Conservation (phyloP, 2,888 invertebrate species). For the Standfussiana lucernea region DNA sequence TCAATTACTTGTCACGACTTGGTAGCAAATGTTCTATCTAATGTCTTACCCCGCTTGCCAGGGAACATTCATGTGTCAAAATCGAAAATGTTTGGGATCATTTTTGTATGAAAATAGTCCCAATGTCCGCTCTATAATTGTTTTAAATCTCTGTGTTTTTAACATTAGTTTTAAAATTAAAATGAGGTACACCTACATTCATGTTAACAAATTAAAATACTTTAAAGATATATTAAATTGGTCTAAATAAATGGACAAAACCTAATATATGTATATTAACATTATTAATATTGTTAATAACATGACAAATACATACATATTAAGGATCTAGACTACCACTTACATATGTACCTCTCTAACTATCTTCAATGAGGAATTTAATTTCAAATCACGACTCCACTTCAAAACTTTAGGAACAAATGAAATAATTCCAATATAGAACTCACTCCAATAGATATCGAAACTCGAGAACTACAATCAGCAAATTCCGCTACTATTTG, state of each 20-base stretch:
- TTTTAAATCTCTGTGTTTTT: too few relatives aligned
- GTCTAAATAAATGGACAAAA: neutral
- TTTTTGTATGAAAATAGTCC: too few relatives aligned
- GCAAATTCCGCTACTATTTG: slow-evolving; percentile 41
- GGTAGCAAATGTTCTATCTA: too few relatives aligned
- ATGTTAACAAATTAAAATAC: neutral
- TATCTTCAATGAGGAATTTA: slow-evolving; percentile 41
- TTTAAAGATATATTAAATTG: neutral
- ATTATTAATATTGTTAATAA: neutral
- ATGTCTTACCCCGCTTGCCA: too few relatives aligned
- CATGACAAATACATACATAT: neutral
- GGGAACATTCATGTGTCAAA: too few relatives aligned
- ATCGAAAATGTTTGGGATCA: too few relatives aligned
- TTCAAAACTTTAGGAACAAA: slow-evolving; percentile 23
- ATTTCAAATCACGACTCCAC: slow-evolving; percentile 31
- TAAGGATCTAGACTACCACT: neutral
- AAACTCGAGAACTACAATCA: slow-evolving; percentile 32
- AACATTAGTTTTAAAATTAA: neutral
- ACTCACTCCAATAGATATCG: slow-evolving; percentile 20
- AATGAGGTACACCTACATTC: neutral
- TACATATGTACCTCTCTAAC: neutral
- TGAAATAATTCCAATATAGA: slow-evolving; percentile 25
- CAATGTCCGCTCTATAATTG: too few relatives aligned
- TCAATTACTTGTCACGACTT: too few relatives aligned
- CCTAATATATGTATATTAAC: neutral